phyloP scores from a whole-genome alignment of 2,888 invertebrate species.

The Eristalinus sepulchralis region DNA sequence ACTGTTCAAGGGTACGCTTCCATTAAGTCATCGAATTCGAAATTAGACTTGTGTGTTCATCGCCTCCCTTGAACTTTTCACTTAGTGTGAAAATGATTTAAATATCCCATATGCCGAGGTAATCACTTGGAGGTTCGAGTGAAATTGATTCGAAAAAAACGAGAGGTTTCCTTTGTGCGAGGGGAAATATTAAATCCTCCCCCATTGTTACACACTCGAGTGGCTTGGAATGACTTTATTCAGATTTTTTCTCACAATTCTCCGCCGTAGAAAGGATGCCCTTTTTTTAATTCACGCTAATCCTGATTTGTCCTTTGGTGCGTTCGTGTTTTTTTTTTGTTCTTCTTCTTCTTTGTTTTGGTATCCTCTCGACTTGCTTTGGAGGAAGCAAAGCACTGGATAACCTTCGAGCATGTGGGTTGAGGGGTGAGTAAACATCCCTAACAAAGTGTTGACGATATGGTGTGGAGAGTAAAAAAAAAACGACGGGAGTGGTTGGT shows the following conservation, averaged over 20 bases:
- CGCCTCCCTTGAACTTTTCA: constrained; percentile 56
- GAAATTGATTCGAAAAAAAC: constrained; percentile 53
- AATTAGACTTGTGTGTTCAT: constrained; percentile 44
- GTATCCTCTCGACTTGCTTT: constrained; percentile 34
- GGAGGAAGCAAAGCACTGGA: constrained; percentile 37
- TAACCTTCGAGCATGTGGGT: constrained; percentile 1
- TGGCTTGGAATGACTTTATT: constrained; percentile 55
- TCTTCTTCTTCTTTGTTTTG: constrained; percentile 17
- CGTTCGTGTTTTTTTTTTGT: background rate
- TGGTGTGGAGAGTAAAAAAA: background rate
- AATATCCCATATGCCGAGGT: constrained; percentile 51
- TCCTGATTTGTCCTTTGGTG: constrained; percentile 64
- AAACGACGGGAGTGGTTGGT: background rate
- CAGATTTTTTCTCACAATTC: constrained; percentile 51
- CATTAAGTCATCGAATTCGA: constrained; percentile 65
- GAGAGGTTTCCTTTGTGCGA: background rate
- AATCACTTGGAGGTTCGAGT: constrained; percentile 47
- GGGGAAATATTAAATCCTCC: constrained; percentile 12
- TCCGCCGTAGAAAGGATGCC: background rate
- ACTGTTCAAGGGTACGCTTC: constrained; percentile 45
- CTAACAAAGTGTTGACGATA: constrained; percentile 29
- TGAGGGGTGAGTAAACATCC: constrained; percentile 45
- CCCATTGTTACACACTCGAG: constrained; percentile 40
- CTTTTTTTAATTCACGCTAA: constrained; percentile 61
- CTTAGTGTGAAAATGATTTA: constrained; percentile 57